phyloP scores from a whole-genome alignment of 2,797 vertebrate species.

The Apogon talboti region DNA sequence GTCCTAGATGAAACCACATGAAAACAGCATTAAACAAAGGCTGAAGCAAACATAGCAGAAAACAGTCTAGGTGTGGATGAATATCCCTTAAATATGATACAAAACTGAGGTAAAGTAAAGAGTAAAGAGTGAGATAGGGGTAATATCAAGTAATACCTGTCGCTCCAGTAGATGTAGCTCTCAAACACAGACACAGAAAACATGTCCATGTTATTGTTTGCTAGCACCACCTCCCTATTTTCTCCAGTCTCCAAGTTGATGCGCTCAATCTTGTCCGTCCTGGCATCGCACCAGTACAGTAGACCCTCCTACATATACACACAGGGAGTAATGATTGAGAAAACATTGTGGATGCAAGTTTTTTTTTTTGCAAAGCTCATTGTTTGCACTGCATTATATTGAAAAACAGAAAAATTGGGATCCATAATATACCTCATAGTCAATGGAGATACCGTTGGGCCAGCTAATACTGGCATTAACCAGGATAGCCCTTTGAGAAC shows the following conservation, averaged over 20 bases:
- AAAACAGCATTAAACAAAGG: slow-evolving; percentile 1
- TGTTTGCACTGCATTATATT: background rate
- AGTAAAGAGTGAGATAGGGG: background rate
- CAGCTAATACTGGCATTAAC: slow-evolving; percentile 96
- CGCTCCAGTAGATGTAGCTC: slow-evolving; percentile 98
- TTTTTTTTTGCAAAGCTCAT: background rate
- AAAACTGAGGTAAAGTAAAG: background rate
- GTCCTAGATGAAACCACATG: slow-evolving; percentile 80
- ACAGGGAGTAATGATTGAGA: background rate
- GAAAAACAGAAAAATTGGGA: background rate
- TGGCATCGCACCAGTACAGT: slow-evolving; percentile 97
- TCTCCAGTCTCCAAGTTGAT: slow-evolving; percentile 95
- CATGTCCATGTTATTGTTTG: slow-evolving; percentile 99
- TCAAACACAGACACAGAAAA: slow-evolving; percentile 97
- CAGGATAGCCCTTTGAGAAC: slow-evolving; percentile 89
- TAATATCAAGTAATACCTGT: slow-evolving; percentile 79
- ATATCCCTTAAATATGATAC: slow-evolving; percentile 51
- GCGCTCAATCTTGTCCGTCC: slow-evolving; percentile 95
- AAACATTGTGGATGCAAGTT: background rate
- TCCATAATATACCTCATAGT: slow-evolving; percentile 88
- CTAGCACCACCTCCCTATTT: slow-evolving; percentile 92
- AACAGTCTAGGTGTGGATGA: slow-evolving; percentile 18
- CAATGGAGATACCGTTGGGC: slow-evolving; percentile 96
- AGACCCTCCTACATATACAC: slow-evolving; percentile 85
- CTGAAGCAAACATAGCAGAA: background rate